phyloP scores from a whole-genome alignment of 92 coral and sea anemone genomes.

The Nematostella vectensis region DNA sequence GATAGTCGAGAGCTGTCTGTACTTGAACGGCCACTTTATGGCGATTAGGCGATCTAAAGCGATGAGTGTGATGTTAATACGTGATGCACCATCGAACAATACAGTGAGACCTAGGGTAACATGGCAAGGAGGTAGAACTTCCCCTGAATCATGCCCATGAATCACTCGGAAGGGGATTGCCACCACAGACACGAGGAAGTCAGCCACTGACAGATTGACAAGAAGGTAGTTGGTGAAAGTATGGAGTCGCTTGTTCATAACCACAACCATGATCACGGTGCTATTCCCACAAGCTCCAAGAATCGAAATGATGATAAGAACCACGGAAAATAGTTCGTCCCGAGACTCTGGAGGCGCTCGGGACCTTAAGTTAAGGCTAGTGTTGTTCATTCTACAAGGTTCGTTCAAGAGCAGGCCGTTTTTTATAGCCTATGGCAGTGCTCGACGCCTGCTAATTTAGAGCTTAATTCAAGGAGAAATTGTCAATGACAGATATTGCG shows the following conservation, averaged over 20 bases:
- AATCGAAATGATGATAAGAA: constrained; percentile 7
- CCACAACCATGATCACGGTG: constrained; percentile 12
- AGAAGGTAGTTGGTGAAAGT: constrained; percentile 33
- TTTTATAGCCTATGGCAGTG: no score
- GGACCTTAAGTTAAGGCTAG: no score
- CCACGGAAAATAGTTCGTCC: background rate
- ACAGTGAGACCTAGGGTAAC: constrained; percentile 29
- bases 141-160: constrained; percentile 8
- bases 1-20: constrained; percentile 13
- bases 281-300: constrained; percentile 29
- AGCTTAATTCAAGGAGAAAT: no score
- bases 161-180: constrained; percentile 44
- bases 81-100: constrained; percentile 45
- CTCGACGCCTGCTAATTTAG: no score
- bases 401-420: no score
- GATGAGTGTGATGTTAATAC: constrained; percentile 30
- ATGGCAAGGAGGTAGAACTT: constrained; percentile 12
- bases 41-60: constrained; percentile 45
- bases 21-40: constrained; percentile 45
- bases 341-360: background rate
- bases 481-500: no score
- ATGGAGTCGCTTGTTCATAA: constrained; percentile 25
- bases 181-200: constrained; percentile 21
- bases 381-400: no score
- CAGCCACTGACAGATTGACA: constrained; percentile 32